Evolutionary conservation across 2,888 invertebrate species (phyloP).

Genomic region (Catocala sponsa): DNA sequence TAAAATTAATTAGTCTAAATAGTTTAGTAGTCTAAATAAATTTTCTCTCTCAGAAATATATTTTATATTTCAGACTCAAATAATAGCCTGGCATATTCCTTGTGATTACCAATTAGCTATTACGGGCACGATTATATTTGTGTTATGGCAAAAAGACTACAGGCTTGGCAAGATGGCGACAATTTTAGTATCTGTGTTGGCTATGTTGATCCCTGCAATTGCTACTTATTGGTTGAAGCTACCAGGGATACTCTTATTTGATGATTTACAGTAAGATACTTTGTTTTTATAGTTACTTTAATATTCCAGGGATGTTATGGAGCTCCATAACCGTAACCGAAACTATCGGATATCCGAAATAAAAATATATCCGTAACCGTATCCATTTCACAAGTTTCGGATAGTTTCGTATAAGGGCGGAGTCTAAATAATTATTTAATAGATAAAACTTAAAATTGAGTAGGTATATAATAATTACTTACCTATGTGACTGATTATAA

Average conservation of each 20-base stretch:
- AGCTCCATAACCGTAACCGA: too few species aligned
- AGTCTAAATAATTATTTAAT: too few species aligned
- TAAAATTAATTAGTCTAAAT: too few species aligned
- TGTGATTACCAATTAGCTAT: not conserved
- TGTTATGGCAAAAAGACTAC: not conserved
- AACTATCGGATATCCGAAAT: too few species aligned
- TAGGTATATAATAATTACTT: too few species aligned
- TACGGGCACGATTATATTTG: not conserved
- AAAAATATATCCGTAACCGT: too few species aligned
- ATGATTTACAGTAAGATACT: not conserved
- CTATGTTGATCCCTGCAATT: not conserved
- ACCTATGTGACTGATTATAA: too few species aligned
- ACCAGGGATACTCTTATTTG: not conserved
- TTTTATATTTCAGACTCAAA: not conserved
- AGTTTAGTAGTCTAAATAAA: too few species aligned
- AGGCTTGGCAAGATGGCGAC: not conserved
- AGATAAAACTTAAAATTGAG: too few species aligned
- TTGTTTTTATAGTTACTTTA: not conserved
- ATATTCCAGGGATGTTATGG: too few species aligned
- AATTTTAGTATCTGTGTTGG: not conserved
- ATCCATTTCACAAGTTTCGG: too few species aligned
- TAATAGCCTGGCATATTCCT: not conserved
- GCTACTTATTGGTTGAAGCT: not conserved
- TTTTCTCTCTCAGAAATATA: not conserved
- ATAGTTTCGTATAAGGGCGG: too few species aligned